These are phyloP conservation scores for Liolophura sinensis DNA, from an alignment of 1,140 invertebrate genomes.

Conservation along the genomic window DNA sequence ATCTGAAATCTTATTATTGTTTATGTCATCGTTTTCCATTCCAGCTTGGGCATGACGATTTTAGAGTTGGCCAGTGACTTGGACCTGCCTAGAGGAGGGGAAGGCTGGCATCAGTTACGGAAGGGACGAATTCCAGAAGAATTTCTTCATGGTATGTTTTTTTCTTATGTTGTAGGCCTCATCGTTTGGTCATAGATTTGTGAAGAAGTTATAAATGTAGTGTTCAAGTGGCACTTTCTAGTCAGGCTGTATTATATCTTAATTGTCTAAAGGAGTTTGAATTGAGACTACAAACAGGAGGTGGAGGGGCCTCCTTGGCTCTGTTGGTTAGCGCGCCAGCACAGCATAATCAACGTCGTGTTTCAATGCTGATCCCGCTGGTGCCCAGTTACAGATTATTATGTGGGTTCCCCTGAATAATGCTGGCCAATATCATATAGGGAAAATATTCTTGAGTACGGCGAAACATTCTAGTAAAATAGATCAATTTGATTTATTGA, in stretches of 20 bases:
- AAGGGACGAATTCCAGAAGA: slow-evolving; percentile 60
- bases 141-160: slow-evolving; percentile 53
- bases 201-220: not conserved
- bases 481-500: too few species aligned
- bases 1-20: too few species aligned
- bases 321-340: too few species aligned
- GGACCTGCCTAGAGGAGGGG: slow-evolving; percentile 70
- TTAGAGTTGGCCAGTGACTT: slow-evolving; percentile 74
- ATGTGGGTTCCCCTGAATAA: too few species aligned
- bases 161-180: slow-evolving; percentile 1
- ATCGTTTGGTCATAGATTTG: not conserved
- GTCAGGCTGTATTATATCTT: not conserved
- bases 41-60: slow-evolving; percentile 74
- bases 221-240: not conserved
- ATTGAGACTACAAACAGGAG: too few species aligned
- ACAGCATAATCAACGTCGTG: too few species aligned
- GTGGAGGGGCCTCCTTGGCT: too few species aligned
- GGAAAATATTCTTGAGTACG: too few species aligned
- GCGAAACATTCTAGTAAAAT: too few species aligned
- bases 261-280: not conserved
- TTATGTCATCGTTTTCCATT: slow-evolving; percentile 47
- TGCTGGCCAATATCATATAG: too few species aligned
- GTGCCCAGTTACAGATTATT: too few species aligned
- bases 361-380: too few species aligned
- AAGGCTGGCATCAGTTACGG: slow-evolving; percentile 71